phyloP scores from a whole-genome alignment of 1,140 invertebrate species.

The Ostrea edulis region DNA sequence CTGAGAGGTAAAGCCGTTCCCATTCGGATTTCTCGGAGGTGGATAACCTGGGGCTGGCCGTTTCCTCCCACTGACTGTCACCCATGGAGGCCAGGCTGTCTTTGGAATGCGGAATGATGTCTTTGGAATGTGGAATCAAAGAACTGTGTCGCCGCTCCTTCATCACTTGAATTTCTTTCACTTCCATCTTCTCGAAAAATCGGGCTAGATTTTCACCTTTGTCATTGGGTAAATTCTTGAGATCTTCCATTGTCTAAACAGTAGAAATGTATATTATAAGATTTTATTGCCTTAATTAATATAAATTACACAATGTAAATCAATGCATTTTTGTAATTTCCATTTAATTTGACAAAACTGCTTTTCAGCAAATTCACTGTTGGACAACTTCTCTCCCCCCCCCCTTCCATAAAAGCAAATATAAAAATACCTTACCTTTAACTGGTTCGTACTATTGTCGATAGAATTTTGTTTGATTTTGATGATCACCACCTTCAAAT shows the following conservation, averaged over 20 bases:
- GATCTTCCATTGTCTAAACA: slow-evolving; percentile 20
- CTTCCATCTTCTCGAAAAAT: slow-evolving; percentile 40
- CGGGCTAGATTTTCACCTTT: slow-evolving; percentile 31
- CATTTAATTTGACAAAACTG: background rate
- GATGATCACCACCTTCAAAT: background rate
- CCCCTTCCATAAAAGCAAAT: background rate
- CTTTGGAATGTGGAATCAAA: slow-evolving; percentile 23
- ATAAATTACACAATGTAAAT: background rate
- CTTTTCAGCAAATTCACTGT: too few relatives aligned
- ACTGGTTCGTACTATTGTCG: background rate
- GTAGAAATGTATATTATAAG: background rate
- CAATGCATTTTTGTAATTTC: background rate
- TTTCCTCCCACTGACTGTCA: background rate
- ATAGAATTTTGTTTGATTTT: too few relatives aligned
- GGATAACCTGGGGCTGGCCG: background rate
- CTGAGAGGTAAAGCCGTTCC: background rate
- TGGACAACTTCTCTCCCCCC: background rate
- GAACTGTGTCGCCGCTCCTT: slow-evolving; percentile 1
- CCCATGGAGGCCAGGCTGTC: slow-evolving; percentile 29
- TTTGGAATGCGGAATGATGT: slow-evolving; percentile 30
- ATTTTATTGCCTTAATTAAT: background rate
- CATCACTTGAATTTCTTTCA: background rate
- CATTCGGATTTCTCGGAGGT: background rate
- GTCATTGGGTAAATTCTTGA: slow-evolving; percentile 32
- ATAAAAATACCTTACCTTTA: background rate